Conservation (phyloP, 2,113 vertebrate genomes). For the Pelvicachromis taeniatus region DNA sequence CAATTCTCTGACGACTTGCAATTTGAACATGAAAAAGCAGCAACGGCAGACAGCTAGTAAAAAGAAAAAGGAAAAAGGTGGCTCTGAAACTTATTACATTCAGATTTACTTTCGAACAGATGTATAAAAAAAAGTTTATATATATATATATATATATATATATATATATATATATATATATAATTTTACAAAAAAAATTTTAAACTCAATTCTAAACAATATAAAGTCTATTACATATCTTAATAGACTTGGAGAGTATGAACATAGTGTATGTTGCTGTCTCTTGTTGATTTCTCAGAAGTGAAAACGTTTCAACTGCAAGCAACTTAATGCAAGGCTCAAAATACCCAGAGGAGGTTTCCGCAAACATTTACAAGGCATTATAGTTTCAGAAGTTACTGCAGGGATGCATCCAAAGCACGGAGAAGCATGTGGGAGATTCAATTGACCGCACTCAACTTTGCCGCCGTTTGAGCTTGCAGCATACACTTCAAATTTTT, state of each 20-base stretch:
- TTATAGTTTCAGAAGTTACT: background rate
- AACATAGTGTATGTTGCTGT: background rate
- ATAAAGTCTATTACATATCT: background rate
- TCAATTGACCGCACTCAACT: slow-evolving; percentile 66
- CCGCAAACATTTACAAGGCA: slow-evolving; percentile 19
- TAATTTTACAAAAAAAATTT: background rate
- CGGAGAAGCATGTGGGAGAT: slow-evolving; percentile 39
- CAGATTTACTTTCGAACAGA: slow-evolving; percentile 23
- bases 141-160: background rate
- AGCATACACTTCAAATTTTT: slow-evolving; percentile 57
- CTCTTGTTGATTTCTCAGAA: background rate
- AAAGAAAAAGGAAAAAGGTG: background rate
- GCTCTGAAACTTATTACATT: background rate
- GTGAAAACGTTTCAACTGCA: background rate
- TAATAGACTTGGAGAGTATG: background rate
- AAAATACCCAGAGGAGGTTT: background rate
- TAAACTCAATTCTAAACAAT: background rate
- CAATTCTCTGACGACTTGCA: slow-evolving; percentile 45
- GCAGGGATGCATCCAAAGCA: slow-evolving; percentile 14
- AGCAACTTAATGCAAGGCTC: background rate
- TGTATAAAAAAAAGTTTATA: background rate
- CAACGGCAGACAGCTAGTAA: slow-evolving; percentile 34
- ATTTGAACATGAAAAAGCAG: slow-evolving; percentile 62
- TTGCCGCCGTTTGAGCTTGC: slow-evolving; percentile 50
- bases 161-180: background rate